Base-by-base conservation (phyloP, 2,113 vertebrate species). In the Eurypyga helias region DNA sequence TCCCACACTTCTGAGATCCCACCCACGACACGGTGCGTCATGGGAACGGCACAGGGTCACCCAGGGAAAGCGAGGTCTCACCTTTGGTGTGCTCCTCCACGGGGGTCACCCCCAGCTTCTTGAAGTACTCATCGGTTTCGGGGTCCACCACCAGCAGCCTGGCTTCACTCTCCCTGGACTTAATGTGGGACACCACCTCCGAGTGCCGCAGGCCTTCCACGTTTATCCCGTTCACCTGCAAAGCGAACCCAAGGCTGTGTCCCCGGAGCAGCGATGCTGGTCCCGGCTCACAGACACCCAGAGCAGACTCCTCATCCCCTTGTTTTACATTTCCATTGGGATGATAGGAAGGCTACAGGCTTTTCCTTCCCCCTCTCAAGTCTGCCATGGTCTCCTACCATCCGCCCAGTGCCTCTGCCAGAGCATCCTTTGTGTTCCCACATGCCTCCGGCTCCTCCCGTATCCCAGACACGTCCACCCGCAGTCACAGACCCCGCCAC, bases 141-240 rank as follows among this genome's bases (percentile, higher is more conserved):
- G 98, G 98, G 96, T 99, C 99, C 29, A 99, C 99, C 96, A 99
- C 98, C 41, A 99, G 98, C 13, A 99, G 98, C 92, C 90, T 93
- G 38, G 99, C 98, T 92, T 99, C 98, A 0, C 83, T 94, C 7
- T 99, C 98, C 69, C 94, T 95, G 6, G 98, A 91, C 92, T 98
- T 98, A 79, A 99, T 99, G 75, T 99, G 97, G 16, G 98, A 97
- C 71, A 99, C 99, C 6, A 99, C 99, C 95, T 99, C 99, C 0
- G 99, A 98, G 51, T 99, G 99, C 89, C 98, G 98, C 97, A 99
- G 97, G 5, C 98, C 98, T 51, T 98, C 98, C 41, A 99, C 97
- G 2, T 98, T 99, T 19, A 98, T 97, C 34, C 98, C 98, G 0
- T 99, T 99, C 92, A 99, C 99, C 99, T 99, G 97, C 71, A 73